A percentile compares a stretch with the other conserved stretches of the same genome.
Evolutionary conservation across 1,140 invertebrate species (phyloP).

Genomic region (Eueides isabella): DNA sequence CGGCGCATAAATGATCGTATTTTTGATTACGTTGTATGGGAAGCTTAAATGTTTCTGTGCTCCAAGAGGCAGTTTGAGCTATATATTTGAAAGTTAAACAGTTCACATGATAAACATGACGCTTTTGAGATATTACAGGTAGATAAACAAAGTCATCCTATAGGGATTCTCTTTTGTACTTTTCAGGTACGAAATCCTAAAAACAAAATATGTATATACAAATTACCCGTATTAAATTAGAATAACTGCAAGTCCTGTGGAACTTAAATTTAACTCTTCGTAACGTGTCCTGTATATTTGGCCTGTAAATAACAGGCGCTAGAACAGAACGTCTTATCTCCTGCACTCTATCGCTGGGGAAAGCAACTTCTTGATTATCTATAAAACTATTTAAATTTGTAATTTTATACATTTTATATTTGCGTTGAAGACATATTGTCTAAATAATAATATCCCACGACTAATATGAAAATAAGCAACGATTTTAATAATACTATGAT

Average conservation of each 20-base stretch:
- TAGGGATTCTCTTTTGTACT: too few relatives aligned
- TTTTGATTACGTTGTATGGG: too few relatives aligned
- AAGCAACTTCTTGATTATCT: slow-evolving; percentile 53
- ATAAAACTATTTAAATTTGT: slow-evolving; percentile 58
- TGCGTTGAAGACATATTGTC: slow-evolving; percentile 42
- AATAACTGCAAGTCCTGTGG: slow-evolving; percentile 65
- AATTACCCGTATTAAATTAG: slow-evolving; percentile 56
- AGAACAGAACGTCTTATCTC: slow-evolving; percentile 60
- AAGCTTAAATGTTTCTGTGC: too few relatives aligned
- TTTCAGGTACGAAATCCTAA: too few relatives aligned
- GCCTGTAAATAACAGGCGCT: slow-evolving; percentile 53
- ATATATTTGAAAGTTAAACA: too few relatives aligned
- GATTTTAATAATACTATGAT: slow-evolving; percentile 8
- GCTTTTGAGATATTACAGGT: too few relatives aligned
- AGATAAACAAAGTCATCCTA: too few relatives aligned
- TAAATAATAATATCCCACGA: slow-evolving; percentile 38
- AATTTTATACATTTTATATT: slow-evolving; percentile 67
- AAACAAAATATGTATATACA: too few relatives aligned
- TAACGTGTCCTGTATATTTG: slow-evolving; percentile 63
- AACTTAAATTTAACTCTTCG: slow-evolving; percentile 64
- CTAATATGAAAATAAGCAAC: slow-evolving; percentile 27
- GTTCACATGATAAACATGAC: too few relatives aligned
- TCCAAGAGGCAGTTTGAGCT: too few relatives aligned
- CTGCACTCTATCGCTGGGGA: slow-evolving; percentile 58
- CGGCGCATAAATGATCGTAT: too few relatives aligned